Evolutionary conservation across 2,888 invertebrate species (phyloP).

Genomic region (Holacanthella duospinosa): DNA sequence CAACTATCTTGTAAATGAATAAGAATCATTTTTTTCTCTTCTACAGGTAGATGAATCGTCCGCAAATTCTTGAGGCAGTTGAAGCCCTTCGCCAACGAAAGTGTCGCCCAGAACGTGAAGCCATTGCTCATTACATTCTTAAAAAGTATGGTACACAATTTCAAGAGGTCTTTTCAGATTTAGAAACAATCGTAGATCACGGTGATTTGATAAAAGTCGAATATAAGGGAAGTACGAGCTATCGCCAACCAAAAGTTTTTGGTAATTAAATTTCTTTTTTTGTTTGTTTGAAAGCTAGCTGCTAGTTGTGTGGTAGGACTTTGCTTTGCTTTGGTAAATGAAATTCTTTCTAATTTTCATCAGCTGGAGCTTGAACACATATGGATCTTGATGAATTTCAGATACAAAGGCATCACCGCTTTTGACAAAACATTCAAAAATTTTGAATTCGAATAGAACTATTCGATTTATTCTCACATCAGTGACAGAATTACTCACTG

Average conservation of each 20-base stretch:
- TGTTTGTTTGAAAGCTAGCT: too few species aligned
- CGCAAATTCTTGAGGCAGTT: constrained; percentile 67
- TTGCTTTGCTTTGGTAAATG: neutral
- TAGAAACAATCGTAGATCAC: constrained; percentile 62
- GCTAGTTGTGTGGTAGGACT: neutral
- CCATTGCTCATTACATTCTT: constrained; percentile 39
- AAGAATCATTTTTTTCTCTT: neutral
- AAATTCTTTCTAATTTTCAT: too few species aligned
- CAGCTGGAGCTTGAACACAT: too few species aligned
- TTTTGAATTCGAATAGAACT: constrained; percentile 43
- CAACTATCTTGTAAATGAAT: too few species aligned
- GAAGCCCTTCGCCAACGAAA: constrained; percentile 72
- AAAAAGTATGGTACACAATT: constrained; percentile 19
- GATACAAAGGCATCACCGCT: constrained; percentile 38
- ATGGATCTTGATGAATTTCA: too few species aligned
- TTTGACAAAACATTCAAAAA: constrained; percentile 46
- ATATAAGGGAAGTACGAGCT: constrained; percentile 76
- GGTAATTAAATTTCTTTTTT: too few species aligned
- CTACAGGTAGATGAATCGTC: constrained; percentile 1
- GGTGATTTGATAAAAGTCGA: constrained; percentile 70
- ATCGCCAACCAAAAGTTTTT: constrained; percentile 62
- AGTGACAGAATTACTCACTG: constrained; percentile 58
- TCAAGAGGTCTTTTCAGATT: constrained; percentile 45
- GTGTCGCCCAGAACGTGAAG: constrained; percentile 68
- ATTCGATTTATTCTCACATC: constrained; percentile 53